Evolutionary conservation across 2,888 invertebrate genomes (phyloP).

Genomic region (Netelia virgata): DNA sequence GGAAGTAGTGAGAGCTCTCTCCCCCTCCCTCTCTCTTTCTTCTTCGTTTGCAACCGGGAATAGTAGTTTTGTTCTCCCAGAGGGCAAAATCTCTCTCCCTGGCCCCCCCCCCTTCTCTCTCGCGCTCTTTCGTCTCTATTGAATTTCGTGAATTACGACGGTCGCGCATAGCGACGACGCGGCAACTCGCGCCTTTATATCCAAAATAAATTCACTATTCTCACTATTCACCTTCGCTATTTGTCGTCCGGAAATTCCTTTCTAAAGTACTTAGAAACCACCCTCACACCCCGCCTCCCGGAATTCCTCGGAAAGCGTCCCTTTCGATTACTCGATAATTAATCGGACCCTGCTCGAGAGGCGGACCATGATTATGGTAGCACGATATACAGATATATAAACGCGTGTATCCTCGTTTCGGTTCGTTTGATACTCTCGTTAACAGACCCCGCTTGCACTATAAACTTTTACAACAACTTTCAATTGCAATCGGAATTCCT

Average conservation of each 20-base stretch:
- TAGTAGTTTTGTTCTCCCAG: conserved; percentile 37
- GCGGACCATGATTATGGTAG: conserved; percentile 26
- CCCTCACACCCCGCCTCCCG: not conserved
- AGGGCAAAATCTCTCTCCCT: conserved; percentile 16
- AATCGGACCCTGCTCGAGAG: conserved; percentile 27
- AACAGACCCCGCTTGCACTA: conserved; percentile 19
- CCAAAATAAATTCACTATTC: conserved; percentile 36
- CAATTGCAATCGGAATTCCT: conserved; percentile 47
- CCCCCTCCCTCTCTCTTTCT: not conserved
- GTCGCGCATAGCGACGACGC: not conserved
- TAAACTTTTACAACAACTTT: conserved; percentile 56
- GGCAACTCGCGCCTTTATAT: conserved; percentile 9
- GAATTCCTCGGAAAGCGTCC: conserved; percentile 11
- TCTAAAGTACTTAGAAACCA: not conserved
- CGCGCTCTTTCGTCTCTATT: conserved; percentile 38
- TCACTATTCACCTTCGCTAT: conserved; percentile 9
- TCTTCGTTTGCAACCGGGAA: not conserved
- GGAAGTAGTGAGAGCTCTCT: conserved; percentile 3
- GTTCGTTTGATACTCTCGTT: conserved; percentile 44
- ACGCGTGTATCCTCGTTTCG: not conserved
- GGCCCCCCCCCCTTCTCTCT: conserved; percentile 1
- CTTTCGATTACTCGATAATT: conserved; percentile 57
- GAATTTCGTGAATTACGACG: conserved; percentile 50
- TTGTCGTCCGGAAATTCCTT: conserved; percentile 30
- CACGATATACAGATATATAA: not conserved